Evolutionary conservation across 2,797 vertebrate species (phyloP).

Genomic region (Tympanoctomys barrerae): DNA sequence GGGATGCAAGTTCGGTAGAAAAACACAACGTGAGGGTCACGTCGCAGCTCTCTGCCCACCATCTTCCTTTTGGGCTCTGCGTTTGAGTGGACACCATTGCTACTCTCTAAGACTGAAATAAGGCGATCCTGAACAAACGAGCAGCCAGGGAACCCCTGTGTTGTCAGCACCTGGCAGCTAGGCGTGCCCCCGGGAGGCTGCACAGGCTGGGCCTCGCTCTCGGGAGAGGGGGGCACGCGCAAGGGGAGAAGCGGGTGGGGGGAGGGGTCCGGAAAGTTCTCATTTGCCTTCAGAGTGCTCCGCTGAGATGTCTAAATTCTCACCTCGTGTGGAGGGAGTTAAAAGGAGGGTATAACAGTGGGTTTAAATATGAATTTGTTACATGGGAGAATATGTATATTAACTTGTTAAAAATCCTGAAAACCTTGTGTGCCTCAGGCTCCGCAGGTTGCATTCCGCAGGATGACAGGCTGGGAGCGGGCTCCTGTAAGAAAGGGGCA

Average conservation of each 20-base stretch:
- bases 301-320: neutral
- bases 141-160: neutral
- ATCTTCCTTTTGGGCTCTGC: neutral
- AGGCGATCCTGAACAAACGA: neutral
- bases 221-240: neutral
- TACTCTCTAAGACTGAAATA: neutral
- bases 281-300: neutral
- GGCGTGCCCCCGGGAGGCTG: rapidly evolving
- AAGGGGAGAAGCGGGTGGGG: neutral
- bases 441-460: neutral
- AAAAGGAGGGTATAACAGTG: neutral
- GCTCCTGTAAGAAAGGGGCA: neutral
- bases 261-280: neutral
- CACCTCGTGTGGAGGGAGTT: neutral
- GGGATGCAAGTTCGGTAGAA: neutral
- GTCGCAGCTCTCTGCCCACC: neutral
- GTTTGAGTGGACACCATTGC: neutral
- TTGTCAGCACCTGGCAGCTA: neutral
- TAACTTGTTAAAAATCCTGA: slow-evolving; percentile 8
- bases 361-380: neutral
- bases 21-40: rapidly evolving
- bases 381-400: neutral
- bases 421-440: neutral
- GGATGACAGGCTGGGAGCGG: neutral
- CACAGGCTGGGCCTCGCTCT: neutral